These are phyloP conservation scores for Leucophenga varia DNA, from an alignment of 1,140 invertebrate species.

Conservation along the genomic window DNA sequence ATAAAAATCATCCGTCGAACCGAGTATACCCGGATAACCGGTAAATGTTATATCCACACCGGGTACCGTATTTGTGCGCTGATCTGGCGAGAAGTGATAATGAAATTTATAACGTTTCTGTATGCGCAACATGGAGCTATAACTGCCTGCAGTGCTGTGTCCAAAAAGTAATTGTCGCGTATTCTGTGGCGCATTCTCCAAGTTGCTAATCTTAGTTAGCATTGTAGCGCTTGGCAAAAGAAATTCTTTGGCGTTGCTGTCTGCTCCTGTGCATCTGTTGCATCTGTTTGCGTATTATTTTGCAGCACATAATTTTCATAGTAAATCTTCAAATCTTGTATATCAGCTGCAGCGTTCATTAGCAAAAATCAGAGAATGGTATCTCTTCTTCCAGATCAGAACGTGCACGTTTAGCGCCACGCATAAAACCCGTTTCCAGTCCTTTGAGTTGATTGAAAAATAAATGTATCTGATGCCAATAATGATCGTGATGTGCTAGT, in stretches of 20 bases:
- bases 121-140: constrained; percentile 83
- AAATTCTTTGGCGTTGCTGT: constrained; percentile 40
- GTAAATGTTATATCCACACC: constrained; percentile 76
- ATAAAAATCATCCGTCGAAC: constrained; percentile 89
- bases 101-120: constrained; percentile 87
- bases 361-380: constrained; percentile 69
- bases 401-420: constrained; percentile 65
- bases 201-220: constrained; percentile 38
- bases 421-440: constrained; percentile 67
- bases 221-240: constrained; percentile 50
- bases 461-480: constrained; percentile 66
- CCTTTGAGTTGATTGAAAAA: constrained; percentile 72
- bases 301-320: constrained; percentile 48
- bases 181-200: constrained; percentile 23
- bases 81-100: constrained; percentile 65
- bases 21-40: constrained; percentile 84
- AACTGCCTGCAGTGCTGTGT: constrained; percentile 66
- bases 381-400: constrained; percentile 62
- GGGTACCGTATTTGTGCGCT: constrained; percentile 64
- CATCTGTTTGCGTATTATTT: constrained; percentile 21
- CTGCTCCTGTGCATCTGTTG: neutral
- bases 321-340: constrained; percentile 64
- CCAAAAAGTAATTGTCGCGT: constrained; percentile 52
- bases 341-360: constrained; percentile 75
- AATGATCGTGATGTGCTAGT: constrained; percentile 66